A percentile compares a stretch with the other conserved stretches of the same genome.
phyloP scores from a whole-genome alignment of 1,140 invertebrate species.

The Samia ricini region DNA sequence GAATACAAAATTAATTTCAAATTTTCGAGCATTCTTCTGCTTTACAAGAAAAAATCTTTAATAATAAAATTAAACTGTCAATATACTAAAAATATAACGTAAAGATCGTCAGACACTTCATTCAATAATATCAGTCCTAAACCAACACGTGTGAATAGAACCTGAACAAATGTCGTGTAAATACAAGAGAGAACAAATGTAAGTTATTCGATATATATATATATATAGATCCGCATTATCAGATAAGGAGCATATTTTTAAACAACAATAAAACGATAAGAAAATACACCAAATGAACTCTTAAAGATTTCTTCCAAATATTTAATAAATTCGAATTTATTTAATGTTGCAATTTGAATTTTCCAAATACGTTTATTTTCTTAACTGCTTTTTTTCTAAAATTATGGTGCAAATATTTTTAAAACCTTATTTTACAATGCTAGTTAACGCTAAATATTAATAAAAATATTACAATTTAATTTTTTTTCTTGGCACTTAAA shows the following conservation, averaged over 20 bases:
- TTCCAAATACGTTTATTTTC: too few relatives aligned
- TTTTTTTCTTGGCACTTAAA: too few relatives aligned
- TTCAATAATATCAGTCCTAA: conserved; percentile 43
- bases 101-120: conserved; percentile 6
- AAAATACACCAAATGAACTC: neutral
- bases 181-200: conserved; percentile 38
- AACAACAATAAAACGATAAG: neutral
- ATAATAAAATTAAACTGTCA: neutral
- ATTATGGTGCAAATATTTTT: too few relatives aligned
- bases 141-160: conserved; percentile 39
- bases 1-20: too few relatives aligned
- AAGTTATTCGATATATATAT: conserved; percentile 1
- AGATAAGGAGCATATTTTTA: neutral
- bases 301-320: too few relatives aligned
- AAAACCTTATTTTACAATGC: too few relatives aligned
- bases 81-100: neutral
- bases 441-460: too few relatives aligned
- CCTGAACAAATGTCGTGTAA: conserved; percentile 36
- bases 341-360: too few relatives aligned
- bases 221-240: conserved; percentile 6
- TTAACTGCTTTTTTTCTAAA: too few relatives aligned
- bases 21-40: neutral
- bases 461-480: too few relatives aligned
- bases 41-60: neutral
- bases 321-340: too few relatives aligned